These are phyloP conservation scores for Tipula helvola DNA, from an alignment of 2,888 invertebrate genomes.

Conservation along the genomic window DNA sequence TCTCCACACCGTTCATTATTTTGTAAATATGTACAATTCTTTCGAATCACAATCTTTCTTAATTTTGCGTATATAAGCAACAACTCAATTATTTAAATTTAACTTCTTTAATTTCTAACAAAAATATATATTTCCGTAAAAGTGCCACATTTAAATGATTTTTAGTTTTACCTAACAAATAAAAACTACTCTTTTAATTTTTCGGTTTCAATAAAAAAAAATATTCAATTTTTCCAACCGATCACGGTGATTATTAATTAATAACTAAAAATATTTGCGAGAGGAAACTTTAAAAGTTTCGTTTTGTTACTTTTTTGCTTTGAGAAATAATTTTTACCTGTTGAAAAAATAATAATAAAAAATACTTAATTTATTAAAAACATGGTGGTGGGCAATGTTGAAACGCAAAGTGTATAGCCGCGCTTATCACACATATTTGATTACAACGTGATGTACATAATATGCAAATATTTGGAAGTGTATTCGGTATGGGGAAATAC, in stretches of 20 bases:
- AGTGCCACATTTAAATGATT: background rate
- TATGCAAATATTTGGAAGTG: background rate
- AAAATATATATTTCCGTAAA: conserved; percentile 8
- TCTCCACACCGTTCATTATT: conserved; percentile 4
- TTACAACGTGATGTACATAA: background rate
- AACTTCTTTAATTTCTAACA: background rate
- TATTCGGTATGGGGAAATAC: background rate
- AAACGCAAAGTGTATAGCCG: background rate
- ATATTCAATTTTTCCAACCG: background rate
- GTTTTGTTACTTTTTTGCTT: background rate
- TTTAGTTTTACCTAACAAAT: background rate
- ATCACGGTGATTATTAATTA: background rate
- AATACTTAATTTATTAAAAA: background rate
- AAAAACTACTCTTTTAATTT: background rate
- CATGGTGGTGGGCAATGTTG: background rate
- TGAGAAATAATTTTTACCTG: background rate
- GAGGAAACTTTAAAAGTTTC: background rate
- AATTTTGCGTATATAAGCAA: background rate
- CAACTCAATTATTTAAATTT: background rate
- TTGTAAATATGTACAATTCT: background rate
- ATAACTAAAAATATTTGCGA: conserved; percentile 5
- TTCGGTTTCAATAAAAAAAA: background rate
- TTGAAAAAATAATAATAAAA: background rate
- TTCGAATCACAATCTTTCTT: background rate
- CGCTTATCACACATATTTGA: background rate